Conservation (phyloP, 2,113 vertebrate species). For the Hippocampus barbouri region DNA sequence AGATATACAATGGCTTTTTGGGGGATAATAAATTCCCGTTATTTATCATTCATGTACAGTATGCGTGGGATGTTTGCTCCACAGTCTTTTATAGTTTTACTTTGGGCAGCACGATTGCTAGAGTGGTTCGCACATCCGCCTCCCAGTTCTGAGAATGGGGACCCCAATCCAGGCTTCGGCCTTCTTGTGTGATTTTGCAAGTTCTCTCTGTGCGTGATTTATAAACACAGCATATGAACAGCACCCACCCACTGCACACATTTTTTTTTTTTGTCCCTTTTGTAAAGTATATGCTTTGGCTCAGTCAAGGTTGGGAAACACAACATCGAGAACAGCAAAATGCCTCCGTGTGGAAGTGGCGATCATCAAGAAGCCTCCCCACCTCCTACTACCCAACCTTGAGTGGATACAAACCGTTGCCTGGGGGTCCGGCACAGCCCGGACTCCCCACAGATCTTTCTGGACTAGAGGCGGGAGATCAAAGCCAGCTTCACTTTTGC, state of each 20-base stretch:
- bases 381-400: slow-evolving; percentile 47
- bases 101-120: too few species aligned
- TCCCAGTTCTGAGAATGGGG: neutral
- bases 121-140: neutral
- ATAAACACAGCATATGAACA: too few species aligned
- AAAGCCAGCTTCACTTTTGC: slow-evolving; percentile 78
- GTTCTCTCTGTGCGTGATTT: too few species aligned
- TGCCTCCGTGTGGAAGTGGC: neutral
- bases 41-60: neutral
- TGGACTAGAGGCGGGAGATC: slow-evolving; percentile 80
- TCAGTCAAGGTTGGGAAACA: too few species aligned
- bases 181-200: too few species aligned
- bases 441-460: slow-evolving; percentile 74
- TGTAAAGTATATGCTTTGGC: too few species aligned
- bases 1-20: neutral
- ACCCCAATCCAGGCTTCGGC: too few species aligned
- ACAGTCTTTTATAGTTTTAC: neutral
- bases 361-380: slow-evolving; percentile 29
- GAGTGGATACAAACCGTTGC: slow-evolving; percentile 69
- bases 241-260: too few species aligned
- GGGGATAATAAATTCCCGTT: neutral
- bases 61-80: neutral
- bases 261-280: too few species aligned
- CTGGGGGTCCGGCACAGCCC: slow-evolving; percentile 59
- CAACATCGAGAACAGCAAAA: too few species aligned